A percentile compares a stretch with the other conserved stretches of the same genome.
Conservation (phyloP, 2,888 invertebrate genomes). For the Deilephila porcellus region DNA sequence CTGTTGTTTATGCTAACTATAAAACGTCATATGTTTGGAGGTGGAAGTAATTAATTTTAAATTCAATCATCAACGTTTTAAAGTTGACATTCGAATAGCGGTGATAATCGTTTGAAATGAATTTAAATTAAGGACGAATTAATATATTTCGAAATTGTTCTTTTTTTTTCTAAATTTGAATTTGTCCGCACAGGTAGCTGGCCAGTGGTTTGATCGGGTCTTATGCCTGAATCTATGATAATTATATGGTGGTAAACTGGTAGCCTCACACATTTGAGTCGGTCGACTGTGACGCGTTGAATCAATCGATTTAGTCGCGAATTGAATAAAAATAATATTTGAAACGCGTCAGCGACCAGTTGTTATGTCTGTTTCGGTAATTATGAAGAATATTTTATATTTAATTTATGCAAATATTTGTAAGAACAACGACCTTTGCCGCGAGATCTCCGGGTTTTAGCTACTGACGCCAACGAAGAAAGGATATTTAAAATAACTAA, state of each 20-base stretch:
- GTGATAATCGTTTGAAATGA: slow-evolving; percentile 31
- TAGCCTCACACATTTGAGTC: neutral
- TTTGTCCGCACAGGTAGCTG: slow-evolving; percentile 75
- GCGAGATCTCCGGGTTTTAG: slow-evolving; percentile 10
- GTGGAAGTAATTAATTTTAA: slow-evolving; percentile 48
- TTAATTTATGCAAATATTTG: slow-evolving; percentile 74
- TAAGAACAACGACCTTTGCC: slow-evolving; percentile 66
- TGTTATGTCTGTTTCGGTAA: slow-evolving; percentile 53
- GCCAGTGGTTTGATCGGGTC: slow-evolving; percentile 57
- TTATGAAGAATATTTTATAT: slow-evolving; percentile 51
- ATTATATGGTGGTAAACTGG: neutral
- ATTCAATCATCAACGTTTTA: slow-evolving; percentile 48
- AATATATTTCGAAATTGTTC: slow-evolving; percentile 68
- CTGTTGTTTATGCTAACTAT: slow-evolving; percentile 68
- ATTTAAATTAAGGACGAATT: slow-evolving; percentile 51
- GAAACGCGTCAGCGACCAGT: slow-evolving; percentile 39
- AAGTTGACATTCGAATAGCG: slow-evolving; percentile 25
- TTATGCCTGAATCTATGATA: slow-evolving; percentile 38
- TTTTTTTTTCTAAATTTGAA: slow-evolving; percentile 59
- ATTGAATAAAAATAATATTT: slow-evolving; percentile 34
- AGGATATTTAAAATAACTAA: slow-evolving; percentile 2
- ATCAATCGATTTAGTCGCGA: slow-evolving; percentile 18
- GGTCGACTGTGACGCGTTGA: neutral
- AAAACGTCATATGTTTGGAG: slow-evolving; percentile 59
- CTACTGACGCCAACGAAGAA: neutral